A percentile compares a stretch with the other conserved stretches of the same genome.
These are phyloP conservation scores for Himalopsyche anomala DNA, from an alignment of 2,888 invertebrate genomes.

Conservation along the genomic window DNA sequence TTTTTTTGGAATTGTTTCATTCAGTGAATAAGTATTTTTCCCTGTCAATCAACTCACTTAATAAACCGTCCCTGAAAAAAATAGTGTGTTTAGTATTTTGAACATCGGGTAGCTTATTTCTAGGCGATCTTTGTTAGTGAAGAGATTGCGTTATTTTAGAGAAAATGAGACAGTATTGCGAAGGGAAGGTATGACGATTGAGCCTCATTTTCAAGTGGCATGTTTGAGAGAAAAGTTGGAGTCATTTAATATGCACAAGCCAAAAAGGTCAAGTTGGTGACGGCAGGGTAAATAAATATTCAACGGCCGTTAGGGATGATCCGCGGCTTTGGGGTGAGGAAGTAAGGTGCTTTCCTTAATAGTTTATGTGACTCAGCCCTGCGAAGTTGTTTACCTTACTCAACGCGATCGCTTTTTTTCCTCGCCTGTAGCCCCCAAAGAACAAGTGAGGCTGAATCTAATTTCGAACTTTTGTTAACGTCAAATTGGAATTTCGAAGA, in stretches of 20 bases:
- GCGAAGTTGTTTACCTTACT: slow-evolving; percentile 14
- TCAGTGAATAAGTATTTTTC: too few species aligned
- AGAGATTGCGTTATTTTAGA: too few species aligned
- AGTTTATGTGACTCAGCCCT: slow-evolving; percentile 18
- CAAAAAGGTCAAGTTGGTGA: slow-evolving; percentile 34
- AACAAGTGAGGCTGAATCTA: background rate
- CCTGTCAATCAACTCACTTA: too few species aligned
- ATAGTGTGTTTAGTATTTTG: too few species aligned
- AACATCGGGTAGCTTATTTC: too few species aligned
- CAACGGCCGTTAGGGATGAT: slow-evolving; percentile 20
- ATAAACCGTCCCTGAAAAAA: too few species aligned
- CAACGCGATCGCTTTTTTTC: slow-evolving; percentile 7
- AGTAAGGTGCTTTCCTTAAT: slow-evolving; percentile 34
- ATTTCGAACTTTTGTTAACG: background rate
- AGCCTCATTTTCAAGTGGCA: background rate
- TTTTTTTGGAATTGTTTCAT: too few species aligned
- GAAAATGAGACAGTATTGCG: too few species aligned
- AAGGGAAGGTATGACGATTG: too few species aligned
- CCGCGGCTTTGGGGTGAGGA: slow-evolving; percentile 7
- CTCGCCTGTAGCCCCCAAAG: background rate
- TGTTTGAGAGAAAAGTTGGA: slow-evolving; percentile 3
- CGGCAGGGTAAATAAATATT: slow-evolving; percentile 26
- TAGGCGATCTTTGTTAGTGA: too few species aligned
- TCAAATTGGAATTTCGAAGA: background rate
- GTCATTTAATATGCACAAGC: slow-evolving; percentile 22